Base-by-base conservation (phyloP, 2,888 invertebrate species). In the Celastrina argiolus region DNA sequence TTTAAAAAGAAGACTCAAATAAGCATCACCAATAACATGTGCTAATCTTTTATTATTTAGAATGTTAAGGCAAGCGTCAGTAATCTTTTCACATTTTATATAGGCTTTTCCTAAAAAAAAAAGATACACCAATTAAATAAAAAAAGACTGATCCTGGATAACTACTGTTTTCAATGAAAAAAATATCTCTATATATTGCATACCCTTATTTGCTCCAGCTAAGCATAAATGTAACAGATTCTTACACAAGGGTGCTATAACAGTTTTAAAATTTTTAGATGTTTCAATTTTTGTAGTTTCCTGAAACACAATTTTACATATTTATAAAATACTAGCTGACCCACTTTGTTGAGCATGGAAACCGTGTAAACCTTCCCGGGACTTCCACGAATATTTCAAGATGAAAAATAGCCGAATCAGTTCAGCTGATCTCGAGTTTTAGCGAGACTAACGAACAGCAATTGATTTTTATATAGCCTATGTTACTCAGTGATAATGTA, bases 1-100 rank as follows among this genome's bases (percentile, higher is more conserved):
- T 76, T 92, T 92, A 69, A 87, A 86, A 39, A 94, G 75, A 64
- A 94, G 81, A 69, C 80, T 84, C 56, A 94, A 75, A 76, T 94
- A 94, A 22, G 90, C 87, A 77, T 92, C 89, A 65, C 92, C 92
- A 75, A 84, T 76, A 65, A 84, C 79, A 75, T 78, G 75, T 59
- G 78, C 69, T 74, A 86, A 71, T 2, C 83, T 79, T 65, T 72
- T 78, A 71, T 87, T 82, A 74, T 81, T 83, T 63, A 92, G 76
- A 70, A 91, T 76, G 67, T 81, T 75, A 66, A 87, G 74, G 77
- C 85, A 86, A 41, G 85, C 81, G 63, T 84, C 81, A 69, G 81
- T 80, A 66, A 89, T 75, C 72, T 80, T 84, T 10, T 86, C 84
- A 79, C 84, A 83, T 76, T 82, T 83, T 71, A 89, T 81, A 73